Base-by-base conservation (phyloP, 2,113 vertebrate genomes). In the Ctenomys sociabilis region DNA sequence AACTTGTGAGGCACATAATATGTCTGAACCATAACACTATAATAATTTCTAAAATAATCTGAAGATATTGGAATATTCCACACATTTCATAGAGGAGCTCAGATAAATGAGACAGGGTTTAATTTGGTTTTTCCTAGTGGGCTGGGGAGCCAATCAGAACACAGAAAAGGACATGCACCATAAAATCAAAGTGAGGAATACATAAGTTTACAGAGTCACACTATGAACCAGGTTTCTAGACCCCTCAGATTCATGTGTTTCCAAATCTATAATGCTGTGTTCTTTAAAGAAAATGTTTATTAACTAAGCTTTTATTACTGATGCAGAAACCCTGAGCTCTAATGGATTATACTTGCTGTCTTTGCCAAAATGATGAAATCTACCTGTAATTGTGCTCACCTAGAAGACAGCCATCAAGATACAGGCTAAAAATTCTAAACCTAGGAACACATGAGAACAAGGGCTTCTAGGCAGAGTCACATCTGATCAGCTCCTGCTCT, bases 221-320 rank as follows among this genome's bases (percentile, higher is more conserved):
- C 59, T 70, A n/a, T 49, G 32, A 78, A 88, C 28, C 22, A 57
- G 32, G 63, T 37, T 59, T 26, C 86, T 37, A 52, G 52, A 40
- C 75, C 87, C 26, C 63, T 22, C 12, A 85, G 13, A 45, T 45
- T 68, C 49, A 78, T 21, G 68, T 35, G 24, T 63, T 85, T 82
- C 49, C 83, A 88, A 35, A 88, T 77, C 57, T 85, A 40, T 6
- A 77, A n/a, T 43, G 30, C 64, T 75, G 10, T 2, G 68, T 24
- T 91, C 78, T 88, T 80, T 30, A 80, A 93, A 93, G 37, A 19
- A 95, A 84, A 54, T 7, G 72, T 75, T 52, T 75, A 57, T 52
- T 32, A 88, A 57, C 24, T 73, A 68, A 88, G n/a, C 85, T 83
- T 28, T 66, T 17, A 52, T 28, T 35, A 35, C 14, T 40, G 1